Evolutionary conservation across 1,140 invertebrate species (phyloP).

Genomic region (Phocides pigmalion): DNA sequence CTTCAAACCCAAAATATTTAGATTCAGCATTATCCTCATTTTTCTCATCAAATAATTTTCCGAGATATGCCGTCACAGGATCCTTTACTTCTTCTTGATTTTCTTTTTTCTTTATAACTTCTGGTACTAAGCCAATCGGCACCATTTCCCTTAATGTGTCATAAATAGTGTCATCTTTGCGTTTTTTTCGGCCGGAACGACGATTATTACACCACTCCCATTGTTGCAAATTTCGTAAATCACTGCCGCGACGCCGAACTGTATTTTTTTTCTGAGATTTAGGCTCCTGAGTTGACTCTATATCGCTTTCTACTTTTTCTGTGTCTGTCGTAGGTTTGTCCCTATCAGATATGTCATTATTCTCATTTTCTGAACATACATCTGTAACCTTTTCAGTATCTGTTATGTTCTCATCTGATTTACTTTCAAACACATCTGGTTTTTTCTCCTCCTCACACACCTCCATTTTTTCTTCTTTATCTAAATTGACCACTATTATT

Average conservation of each 20-base stretch:
- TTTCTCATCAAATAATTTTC: slow-evolving; percentile 86
- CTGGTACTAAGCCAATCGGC: slow-evolving; percentile 61
- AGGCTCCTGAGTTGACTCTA: slow-evolving; percentile 50
- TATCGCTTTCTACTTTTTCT: slow-evolving; percentile 75
- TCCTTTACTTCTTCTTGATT: slow-evolving; percentile 84
- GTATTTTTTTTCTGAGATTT: slow-evolving; percentile 79
- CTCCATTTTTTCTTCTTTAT: slow-evolving; percentile 53
- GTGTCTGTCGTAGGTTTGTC: slow-evolving; percentile 67
- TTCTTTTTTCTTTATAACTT: slow-evolving; percentile 68
- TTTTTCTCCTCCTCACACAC: slow-evolving; percentile 48
- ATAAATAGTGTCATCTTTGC: slow-evolving; percentile 85
- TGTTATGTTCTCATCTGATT: slow-evolving; percentile 51
- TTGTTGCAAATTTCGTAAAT: slow-evolving; percentile 86
- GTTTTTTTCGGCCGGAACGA: slow-evolving; percentile 85
- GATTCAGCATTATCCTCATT: slow-evolving; percentile 51
- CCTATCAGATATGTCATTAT: slow-evolving; percentile 71
- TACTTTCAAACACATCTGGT: slow-evolving; percentile 50
- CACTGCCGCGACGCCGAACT: slow-evolving; percentile 21
- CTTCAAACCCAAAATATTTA: slow-evolving; percentile 87
- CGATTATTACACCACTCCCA: slow-evolving; percentile 90
- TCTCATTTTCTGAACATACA: slow-evolving; percentile 71
- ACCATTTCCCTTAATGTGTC: slow-evolving; percentile 86
- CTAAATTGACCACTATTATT: slow-evolving; percentile 60
- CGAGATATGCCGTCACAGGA: slow-evolving; percentile 86
- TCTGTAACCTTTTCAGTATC: slow-evolving; percentile 59